A percentile compares a stretch with the other conserved stretches of the same genome.
phyloP scores from a whole-genome alignment of 1,140 invertebrate species.

The Nautilus pompilius region DNA sequence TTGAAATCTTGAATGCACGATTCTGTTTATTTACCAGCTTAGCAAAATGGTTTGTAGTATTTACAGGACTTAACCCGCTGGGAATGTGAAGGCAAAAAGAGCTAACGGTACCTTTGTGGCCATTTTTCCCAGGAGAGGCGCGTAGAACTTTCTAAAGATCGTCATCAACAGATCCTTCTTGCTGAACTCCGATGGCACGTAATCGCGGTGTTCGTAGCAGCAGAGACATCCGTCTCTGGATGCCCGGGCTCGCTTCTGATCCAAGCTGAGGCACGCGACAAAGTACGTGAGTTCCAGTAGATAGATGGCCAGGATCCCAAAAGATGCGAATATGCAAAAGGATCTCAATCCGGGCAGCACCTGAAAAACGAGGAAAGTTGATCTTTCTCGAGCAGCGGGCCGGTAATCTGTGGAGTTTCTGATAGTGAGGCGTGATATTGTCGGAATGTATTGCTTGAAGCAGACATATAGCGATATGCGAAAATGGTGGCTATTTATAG shows the following conservation, averaged over 20 bases:
- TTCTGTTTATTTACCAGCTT: too few species aligned
- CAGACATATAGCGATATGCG: too few species aligned
- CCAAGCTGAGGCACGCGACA: conserved; percentile 71
- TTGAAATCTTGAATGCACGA: too few species aligned
- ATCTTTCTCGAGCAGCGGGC: too few species aligned
- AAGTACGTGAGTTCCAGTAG: conserved; percentile 75
- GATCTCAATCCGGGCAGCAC: conserved; percentile 79
- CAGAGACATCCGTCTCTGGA: conserved; percentile 67
- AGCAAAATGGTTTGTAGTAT: too few species aligned
- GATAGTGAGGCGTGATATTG: too few species aligned
- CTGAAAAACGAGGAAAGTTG: conserved; percentile 54
- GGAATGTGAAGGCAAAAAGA: too few species aligned
- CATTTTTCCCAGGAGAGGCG: conserved; percentile 54
- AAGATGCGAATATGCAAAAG: conserved; percentile 61
- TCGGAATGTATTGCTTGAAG: too few species aligned
- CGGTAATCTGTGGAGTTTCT: too few species aligned
- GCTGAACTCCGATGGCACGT: conserved; percentile 58
- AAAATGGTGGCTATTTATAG: too few species aligned
- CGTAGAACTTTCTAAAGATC: conserved; percentile 58
- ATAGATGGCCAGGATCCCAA: conserved; percentile 63
- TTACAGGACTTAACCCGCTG: too few species aligned
- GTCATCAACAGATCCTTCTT: conserved; percentile 55
- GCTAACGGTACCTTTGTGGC: conserved; percentile 58
- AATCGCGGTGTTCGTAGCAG: conserved; percentile 64
- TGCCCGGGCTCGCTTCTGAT: conserved; percentile 64